A percentile compares a stretch with the other conserved stretches of the same genome.
phyloP scores from a whole-genome alignment of 2,888 invertebrate species.

The Ametastegia equiseti region DNA sequence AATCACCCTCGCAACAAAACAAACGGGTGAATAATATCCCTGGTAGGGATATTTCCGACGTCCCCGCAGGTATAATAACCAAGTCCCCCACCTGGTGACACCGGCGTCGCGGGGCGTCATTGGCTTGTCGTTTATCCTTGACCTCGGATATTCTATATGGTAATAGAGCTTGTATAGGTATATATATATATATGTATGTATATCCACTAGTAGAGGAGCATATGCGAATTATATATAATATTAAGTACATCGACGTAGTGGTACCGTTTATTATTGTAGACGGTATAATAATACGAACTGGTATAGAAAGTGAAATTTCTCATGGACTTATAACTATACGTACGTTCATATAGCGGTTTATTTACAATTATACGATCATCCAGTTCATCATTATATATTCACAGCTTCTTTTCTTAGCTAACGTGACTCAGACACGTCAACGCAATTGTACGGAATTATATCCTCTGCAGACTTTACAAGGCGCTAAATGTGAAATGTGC shows the following conservation, averaged over 20 bases:
- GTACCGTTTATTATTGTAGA: background rate
- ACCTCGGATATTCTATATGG: background rate
- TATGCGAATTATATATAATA: background rate
- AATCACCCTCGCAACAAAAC: slow-evolving; percentile 37
- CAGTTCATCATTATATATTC: background rate
- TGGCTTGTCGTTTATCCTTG: slow-evolving; percentile 27
- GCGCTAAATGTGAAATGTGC: background rate
- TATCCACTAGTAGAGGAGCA: background rate
- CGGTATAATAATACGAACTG: no score
- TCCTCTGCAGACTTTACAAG: background rate
- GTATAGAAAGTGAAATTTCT: background rate
- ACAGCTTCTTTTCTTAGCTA: background rate
- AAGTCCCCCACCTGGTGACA: slow-evolving; percentile 41
- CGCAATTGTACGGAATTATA: background rate
- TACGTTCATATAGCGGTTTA: background rate
- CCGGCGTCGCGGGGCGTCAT: background rate
- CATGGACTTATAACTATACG: background rate
- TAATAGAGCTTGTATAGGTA: no score
- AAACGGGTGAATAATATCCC: slow-evolving; percentile 28
- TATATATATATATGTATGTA: background rate
- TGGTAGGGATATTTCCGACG: slow-evolving; percentile 40
- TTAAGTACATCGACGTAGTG: background rate
- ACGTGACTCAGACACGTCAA: background rate
- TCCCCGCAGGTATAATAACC: no score
- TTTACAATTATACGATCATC: background rate